These are phyloP conservation scores for Temnothorax ravouxi DNA, from an alignment of 2,888 invertebrate species.

Conservation along the genomic window DNA sequence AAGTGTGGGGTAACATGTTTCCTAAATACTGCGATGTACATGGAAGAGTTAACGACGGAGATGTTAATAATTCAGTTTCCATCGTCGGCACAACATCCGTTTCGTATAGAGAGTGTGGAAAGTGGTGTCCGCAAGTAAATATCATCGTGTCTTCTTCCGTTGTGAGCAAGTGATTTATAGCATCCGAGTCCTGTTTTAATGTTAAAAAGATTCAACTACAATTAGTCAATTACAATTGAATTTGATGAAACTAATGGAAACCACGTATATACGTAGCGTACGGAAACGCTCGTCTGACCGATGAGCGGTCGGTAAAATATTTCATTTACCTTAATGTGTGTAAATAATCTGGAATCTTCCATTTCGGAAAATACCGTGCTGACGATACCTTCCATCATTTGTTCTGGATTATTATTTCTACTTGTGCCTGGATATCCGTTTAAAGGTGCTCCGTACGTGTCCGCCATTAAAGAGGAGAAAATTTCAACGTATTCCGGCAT, in stretches of 20 bases:
- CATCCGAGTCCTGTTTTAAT: constrained; percentile 64
- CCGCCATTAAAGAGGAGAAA: too few relatives aligned
- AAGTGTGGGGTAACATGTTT: constrained; percentile 77
- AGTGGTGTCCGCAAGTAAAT: constrained; percentile 85
- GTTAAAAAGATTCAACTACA: neutral
- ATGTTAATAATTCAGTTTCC: constrained; percentile 83
- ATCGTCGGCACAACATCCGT: constrained; percentile 82
- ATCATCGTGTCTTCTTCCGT: constrained; percentile 83
- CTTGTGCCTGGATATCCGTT: too few relatives aligned
- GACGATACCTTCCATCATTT: too few relatives aligned
- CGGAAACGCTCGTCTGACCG: too few relatives aligned
- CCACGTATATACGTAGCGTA: too few relatives aligned
- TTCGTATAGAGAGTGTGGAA: constrained; percentile 80
- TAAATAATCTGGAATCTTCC: too few relatives aligned
- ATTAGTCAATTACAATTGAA: neutral
- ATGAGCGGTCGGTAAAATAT: too few relatives aligned
- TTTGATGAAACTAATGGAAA: neutral
- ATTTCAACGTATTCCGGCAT: too few relatives aligned
- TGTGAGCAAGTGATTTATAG: constrained; percentile 77
- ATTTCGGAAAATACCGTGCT: too few relatives aligned
- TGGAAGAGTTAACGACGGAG: constrained; percentile 81
- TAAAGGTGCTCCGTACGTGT: too few relatives aligned
- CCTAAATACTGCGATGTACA: constrained; percentile 83
- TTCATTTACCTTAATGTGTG: too few relatives aligned
- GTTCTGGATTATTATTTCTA: too few relatives aligned